A percentile compares a stretch with the other conserved stretches of the same genome.
phyloP scores from a whole-genome alignment of 2,797 vertebrate species.

The Sarcoramphus papa region DNA sequence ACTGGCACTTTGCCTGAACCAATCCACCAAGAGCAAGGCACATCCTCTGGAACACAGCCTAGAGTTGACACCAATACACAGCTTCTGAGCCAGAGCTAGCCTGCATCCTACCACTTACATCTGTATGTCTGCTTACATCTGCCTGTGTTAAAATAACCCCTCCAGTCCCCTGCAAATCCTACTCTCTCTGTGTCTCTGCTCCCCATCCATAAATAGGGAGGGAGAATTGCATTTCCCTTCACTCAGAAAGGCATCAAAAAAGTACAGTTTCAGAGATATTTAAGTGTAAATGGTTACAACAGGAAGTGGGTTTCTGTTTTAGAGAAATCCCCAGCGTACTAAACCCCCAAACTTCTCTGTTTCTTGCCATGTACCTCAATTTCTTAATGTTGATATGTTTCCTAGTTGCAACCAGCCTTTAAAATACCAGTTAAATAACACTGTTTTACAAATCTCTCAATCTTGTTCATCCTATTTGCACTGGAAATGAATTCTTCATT shows the following conservation, averaged over 20 bases:
- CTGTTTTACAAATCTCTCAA: neutral
- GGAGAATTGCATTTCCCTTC: neutral
- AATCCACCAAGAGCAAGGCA: neutral
- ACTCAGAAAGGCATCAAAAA: neutral
- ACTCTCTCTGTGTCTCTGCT: neutral
- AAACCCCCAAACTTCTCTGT: neutral
- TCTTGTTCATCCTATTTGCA: neutral
- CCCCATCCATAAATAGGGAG: neutral
- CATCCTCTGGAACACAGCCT: neutral
- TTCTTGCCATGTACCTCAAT: accelerated
- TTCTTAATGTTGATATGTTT: neutral
- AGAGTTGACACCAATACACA: neutral
- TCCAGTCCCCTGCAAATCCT: neutral
- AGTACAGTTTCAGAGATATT: neutral
- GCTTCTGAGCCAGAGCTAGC: neutral
- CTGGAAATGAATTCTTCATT: neutral
- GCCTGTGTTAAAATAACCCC: neutral
- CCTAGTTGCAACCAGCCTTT: neutral
- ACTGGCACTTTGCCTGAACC: neutral
- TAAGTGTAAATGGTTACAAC: neutral
- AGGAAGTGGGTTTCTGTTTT: neutral
- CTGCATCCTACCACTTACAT: neutral
- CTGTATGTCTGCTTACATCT: neutral
- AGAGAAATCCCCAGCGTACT: neutral
- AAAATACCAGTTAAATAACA: neutral